Conservation (phyloP, 1,140 invertebrate genomes). For the Cotesia glomerata region DNA sequence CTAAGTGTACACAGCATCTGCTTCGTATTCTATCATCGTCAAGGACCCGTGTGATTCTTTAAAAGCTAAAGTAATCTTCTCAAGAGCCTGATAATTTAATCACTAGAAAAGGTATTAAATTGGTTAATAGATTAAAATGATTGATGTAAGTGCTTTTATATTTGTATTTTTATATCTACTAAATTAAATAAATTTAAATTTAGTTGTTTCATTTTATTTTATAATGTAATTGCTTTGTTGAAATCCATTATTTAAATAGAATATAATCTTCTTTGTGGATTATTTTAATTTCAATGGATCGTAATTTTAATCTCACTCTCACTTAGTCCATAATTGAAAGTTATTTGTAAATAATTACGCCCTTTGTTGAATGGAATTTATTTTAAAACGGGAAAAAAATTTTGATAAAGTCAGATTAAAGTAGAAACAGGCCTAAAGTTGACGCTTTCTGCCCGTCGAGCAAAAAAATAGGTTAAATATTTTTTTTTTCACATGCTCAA, state of each 20-base stretch:
- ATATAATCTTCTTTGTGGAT: too few relatives aligned
- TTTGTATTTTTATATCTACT: background rate
- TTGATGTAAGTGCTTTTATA: background rate
- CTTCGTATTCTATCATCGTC: constrained; percentile 15
- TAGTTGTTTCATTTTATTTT: background rate
- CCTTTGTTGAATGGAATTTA: too few relatives aligned
- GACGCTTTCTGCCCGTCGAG: too few relatives aligned
- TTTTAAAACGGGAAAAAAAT: too few relatives aligned
- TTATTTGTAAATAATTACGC: too few relatives aligned
- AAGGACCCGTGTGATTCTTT: background rate
- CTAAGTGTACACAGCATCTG: background rate
- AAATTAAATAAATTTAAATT: background rate
- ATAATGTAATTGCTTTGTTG: background rate
- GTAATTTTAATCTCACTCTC: too few relatives aligned
- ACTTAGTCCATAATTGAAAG: too few relatives aligned
- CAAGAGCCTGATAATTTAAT: constrained; percentile 24
- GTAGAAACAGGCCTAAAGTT: too few relatives aligned
- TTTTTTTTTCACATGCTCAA: too few relatives aligned
- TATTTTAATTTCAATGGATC: too few relatives aligned
- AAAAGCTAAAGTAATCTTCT: background rate
- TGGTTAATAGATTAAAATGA: background rate
- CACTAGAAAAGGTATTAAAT: background rate
- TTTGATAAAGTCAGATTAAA: too few relatives aligned
- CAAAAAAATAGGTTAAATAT: too few relatives aligned
- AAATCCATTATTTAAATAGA: background rate